Evolutionary conservation across 2,113 vertebrate species (phyloP).

Genomic region (Oncorhynchus clarkii): DNA sequence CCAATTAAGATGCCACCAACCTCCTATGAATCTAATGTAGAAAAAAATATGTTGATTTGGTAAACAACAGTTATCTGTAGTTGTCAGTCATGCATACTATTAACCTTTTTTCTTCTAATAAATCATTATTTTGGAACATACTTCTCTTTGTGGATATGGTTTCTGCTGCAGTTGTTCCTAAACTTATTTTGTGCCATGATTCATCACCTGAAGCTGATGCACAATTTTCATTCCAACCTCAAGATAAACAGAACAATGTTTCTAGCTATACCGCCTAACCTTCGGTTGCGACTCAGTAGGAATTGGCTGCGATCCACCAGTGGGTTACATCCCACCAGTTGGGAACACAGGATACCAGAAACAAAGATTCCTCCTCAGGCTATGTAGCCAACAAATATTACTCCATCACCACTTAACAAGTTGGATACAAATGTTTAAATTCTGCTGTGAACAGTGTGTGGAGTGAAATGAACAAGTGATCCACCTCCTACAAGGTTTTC

Average conservation of each 20-base stretch:
- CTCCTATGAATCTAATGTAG: not conserved
- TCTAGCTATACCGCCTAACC: not conserved
- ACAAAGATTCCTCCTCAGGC: not conserved
- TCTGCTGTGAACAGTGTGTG: conserved; percentile 26
- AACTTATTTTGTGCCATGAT: not conserved
- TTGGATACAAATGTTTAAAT: conserved; percentile 31
- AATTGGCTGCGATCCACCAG: not conserved
- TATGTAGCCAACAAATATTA: not conserved
- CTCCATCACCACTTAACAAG: conserved; percentile 43
- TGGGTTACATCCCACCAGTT: not conserved
- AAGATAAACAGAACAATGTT: no score
- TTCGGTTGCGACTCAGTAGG: not conserved
- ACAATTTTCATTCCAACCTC: no score
- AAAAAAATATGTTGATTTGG: no score
- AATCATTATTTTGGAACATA: not conserved
- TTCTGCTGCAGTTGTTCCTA: not conserved
- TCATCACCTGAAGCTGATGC: no score
- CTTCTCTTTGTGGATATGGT: not conserved
- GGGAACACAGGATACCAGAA: not conserved
- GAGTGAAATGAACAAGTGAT: conserved; percentile 52
- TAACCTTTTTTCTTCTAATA: no score
- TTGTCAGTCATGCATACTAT: not conserved
- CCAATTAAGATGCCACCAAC: not conserved
- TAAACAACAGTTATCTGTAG: not conserved
- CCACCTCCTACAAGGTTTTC: conserved; percentile 50